Conservation (phyloP, 1,140 invertebrate genomes). For the Lordiphosa collinella region DNA sequence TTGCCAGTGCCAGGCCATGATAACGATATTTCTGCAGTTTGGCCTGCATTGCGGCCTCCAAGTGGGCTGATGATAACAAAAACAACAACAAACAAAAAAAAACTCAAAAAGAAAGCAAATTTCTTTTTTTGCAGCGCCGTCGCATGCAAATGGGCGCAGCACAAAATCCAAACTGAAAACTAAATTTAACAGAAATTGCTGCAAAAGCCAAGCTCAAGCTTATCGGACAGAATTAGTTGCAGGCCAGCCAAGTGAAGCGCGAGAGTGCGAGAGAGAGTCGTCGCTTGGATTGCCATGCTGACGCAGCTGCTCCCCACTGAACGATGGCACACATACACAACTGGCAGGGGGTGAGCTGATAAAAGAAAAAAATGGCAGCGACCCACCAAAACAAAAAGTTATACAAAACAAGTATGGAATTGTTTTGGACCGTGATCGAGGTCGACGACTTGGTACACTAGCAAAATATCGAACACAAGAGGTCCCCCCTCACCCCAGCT, state of each 20-base stretch:
- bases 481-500: neutral
- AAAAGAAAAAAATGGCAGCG: slow-evolving; percentile 20
- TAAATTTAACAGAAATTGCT: slow-evolving; percentile 34
- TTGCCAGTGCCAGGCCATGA: neutral
- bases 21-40: slow-evolving; percentile 22
- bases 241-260: slow-evolving; percentile 3
- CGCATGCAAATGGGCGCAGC: slow-evolving; percentile 43
- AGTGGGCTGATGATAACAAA: neutral
- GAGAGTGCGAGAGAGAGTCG: neutral
- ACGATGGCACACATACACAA: slow-evolving; percentile 30
- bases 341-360: slow-evolving; percentile 39
- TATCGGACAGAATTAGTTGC: slow-evolving; percentile 27
- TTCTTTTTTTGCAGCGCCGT: slow-evolving; percentile 11
- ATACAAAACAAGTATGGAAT: neutral
- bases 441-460: no score
- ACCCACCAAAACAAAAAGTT: slow-evolving; percentile 4
- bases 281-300: neutral
- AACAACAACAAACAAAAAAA: neutral
- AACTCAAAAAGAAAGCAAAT: slow-evolving; percentile 1
- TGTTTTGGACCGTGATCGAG: no score
- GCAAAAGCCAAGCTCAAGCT: slow-evolving; percentile 24
- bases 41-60: slow-evolving; percentile 2
- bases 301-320: slow-evolving; percentile 31
- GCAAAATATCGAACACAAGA: no score
- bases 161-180: slow-evolving; percentile 46